A percentile compares a stretch with the other conserved stretches of the same genome.
Conservation (phyloP, 2,113 vertebrate species). For the Chauna torquata region DNA sequence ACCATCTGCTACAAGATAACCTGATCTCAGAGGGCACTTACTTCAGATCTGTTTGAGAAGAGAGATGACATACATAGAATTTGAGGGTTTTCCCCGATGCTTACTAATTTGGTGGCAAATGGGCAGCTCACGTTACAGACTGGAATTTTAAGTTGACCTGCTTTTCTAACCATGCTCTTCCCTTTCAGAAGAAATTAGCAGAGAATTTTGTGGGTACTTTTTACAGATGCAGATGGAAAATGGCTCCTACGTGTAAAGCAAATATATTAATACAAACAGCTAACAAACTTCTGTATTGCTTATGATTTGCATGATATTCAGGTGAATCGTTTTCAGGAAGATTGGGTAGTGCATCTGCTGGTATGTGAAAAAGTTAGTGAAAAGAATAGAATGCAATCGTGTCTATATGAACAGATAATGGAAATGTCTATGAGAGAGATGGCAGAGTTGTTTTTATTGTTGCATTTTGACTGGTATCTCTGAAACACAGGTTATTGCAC, state of each 20-base stretch:
- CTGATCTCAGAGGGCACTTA: background rate
- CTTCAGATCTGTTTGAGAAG: background rate
- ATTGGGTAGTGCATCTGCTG: background rate
- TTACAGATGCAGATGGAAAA: background rate
- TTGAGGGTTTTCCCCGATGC: background rate
- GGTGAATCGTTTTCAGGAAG: background rate
- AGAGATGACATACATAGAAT: background rate
- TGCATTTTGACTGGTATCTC: background rate
- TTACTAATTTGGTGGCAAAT: background rate
- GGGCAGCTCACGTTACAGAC: background rate
- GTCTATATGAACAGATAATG: background rate
- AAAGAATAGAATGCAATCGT: background rate
- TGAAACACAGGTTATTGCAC: background rate
- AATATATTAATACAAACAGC: background rate
- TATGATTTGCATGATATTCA: background rate
- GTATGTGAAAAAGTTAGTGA: background rate
- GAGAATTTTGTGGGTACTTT: background rate
- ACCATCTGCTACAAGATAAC: constrained; percentile 48
- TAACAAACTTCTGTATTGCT: background rate
- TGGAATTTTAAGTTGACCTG: background rate
- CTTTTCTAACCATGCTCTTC: background rate
- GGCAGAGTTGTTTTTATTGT: background rate
- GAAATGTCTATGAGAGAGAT: background rate
- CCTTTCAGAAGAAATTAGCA: background rate
- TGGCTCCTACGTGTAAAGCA: background rate